These are phyloP conservation scores for Siniperca undulata DNA, from an alignment of 2,797 vertebrate genomes.

Conservation along the genomic window DNA sequence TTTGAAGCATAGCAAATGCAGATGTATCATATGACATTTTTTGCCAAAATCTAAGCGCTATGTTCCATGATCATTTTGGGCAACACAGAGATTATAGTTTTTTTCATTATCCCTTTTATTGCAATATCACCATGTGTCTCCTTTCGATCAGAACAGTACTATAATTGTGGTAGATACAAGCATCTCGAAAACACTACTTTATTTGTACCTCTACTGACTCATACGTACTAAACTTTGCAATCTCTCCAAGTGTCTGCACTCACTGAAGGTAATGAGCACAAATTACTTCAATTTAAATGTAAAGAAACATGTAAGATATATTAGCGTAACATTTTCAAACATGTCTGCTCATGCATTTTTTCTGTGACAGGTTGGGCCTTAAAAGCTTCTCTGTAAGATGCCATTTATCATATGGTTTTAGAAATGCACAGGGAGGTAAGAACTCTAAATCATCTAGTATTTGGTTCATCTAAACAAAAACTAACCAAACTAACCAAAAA, in stretches of 20 bases:
- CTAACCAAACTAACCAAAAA: neutral
- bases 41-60: neutral
- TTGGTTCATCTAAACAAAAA: neutral
- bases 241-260: neutral
- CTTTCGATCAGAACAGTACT: neutral
- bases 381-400: neutral
- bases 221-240: neutral
- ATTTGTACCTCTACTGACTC: neutral
- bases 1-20: constrained; percentile 8
- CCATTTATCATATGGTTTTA: neutral
- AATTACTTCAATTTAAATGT: neutral
- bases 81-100: neutral
- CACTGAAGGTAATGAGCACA: neutral
- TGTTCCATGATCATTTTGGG: neutral
- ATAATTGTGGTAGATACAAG: neutral
- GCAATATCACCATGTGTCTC: neutral
- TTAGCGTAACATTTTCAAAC: constrained; percentile 3
- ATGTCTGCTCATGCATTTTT: neutral
- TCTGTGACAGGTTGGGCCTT: neutral
- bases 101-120: neutral
- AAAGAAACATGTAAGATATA: neutral
- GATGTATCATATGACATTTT: neutral
- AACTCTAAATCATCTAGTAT: neutral
- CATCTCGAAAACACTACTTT: neutral
- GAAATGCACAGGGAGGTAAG: neutral